Conservation (phyloP, 2,888 invertebrate genomes). For the Xestia xanthographa region DNA sequence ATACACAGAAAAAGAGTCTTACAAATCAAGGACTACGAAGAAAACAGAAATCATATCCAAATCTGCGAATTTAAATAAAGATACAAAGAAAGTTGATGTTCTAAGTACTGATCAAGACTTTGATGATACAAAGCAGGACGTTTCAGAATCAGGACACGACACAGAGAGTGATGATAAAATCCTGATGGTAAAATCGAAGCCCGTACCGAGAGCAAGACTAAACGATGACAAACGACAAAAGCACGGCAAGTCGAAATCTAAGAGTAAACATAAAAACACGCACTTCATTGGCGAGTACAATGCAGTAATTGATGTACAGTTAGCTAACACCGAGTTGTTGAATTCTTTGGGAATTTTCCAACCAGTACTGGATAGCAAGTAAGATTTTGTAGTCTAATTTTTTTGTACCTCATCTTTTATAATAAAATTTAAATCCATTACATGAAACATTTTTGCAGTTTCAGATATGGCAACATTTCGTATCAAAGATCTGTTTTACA, state of each 20-base stretch:
- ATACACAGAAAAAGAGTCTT: conserved; percentile 24
- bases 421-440: neutral
- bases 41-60: neutral
- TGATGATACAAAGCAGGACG: neutral
- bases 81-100: neutral
- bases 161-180: neutral
- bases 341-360: conserved; percentile 12
- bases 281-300: conserved; percentile 6
- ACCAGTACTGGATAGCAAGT: conserved; percentile 5
- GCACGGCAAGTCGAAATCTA: neutral
- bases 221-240: neutral
- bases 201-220: neutral
- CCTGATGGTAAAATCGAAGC: neutral
- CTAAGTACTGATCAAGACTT: neutral
- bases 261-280: neutral
- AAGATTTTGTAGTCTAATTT: conserved; percentile 4
- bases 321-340: conserved; percentile 27
- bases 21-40: neutral
- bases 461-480: neutral
- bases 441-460: neutral
- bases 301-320: conserved; percentile 23
- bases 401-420: neutral
- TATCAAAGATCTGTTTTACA: neutral
- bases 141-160: neutral
- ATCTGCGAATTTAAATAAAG: too few relatives aligned